A percentile compares a stretch with the other conserved stretches of the same genome.
Conservation (phyloP, 1,140 invertebrate genomes). For the Samia ricini region DNA sequence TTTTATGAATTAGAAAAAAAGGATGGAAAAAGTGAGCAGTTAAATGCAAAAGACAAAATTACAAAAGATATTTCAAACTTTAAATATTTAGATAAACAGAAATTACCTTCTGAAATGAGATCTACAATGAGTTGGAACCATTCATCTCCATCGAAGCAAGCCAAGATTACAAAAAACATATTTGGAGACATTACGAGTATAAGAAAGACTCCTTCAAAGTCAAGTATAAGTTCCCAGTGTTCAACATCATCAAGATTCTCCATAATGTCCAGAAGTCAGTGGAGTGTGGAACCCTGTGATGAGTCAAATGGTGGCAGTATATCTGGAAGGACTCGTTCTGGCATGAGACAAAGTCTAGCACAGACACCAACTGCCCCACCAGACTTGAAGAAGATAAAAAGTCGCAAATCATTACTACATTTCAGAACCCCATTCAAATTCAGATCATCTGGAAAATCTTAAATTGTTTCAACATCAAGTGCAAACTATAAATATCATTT, state of each 20-base stretch:
- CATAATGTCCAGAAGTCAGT: conserved; percentile 40
- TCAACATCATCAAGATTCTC: conserved; percentile 48
- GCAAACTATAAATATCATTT: background rate
- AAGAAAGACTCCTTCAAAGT: conserved; percentile 61
- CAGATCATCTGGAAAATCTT: conserved; percentile 54
- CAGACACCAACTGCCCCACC: conserved; percentile 42
- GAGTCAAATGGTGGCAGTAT: conserved; percentile 36
- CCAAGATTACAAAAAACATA: conserved; percentile 47
- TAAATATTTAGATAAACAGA: conserved; percentile 71
- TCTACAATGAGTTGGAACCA: conserved; percentile 51
- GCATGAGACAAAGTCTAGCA: conserved; percentile 27
- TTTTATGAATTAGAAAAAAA: conserved; percentile 72
- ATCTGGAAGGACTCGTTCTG: conserved; percentile 36
- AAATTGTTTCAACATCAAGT: conserved; percentile 22
- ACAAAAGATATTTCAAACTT: conserved; percentile 64
- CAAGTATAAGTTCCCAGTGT: conserved; percentile 47
- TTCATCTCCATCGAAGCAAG: conserved; percentile 65
- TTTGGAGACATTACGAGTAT: conserved; percentile 52
- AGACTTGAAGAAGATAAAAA: conserved; percentile 60
- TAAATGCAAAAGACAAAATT: conserved; percentile 26
- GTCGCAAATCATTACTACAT: conserved; percentile 62
- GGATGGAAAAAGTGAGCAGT: conserved; percentile 36
- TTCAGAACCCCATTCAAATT: conserved; percentile 77
- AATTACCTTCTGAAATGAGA: conserved; percentile 54
- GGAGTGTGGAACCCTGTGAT: conserved; percentile 38